Conservation (phyloP, 1,140 invertebrate genomes). For the Calephelis nemesis region DNA sequence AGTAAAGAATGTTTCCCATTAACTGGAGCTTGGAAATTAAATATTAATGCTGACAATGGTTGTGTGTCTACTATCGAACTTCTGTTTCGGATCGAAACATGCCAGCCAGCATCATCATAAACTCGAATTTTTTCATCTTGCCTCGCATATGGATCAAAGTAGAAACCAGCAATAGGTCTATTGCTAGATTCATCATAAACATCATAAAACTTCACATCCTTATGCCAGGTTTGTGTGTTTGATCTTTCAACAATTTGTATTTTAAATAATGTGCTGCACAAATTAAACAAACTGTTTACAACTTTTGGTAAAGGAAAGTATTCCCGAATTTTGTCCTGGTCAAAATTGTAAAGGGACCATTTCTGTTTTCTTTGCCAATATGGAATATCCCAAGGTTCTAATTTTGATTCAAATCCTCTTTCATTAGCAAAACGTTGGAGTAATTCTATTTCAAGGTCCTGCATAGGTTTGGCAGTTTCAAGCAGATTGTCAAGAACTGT, state of each 20-base stretch:
- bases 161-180: slow-evolving; percentile 88
- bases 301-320: slow-evolving; percentile 93
- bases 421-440: slow-evolving; percentile 88
- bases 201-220: slow-evolving; percentile 91
- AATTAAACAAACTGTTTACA: slow-evolving; percentile 85
- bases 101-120: slow-evolving; percentile 83
- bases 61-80: slow-evolving; percentile 81
- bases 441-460: slow-evolving; percentile 86
- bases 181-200: slow-evolving; percentile 86
- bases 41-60: slow-evolving; percentile 89
- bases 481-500: slow-evolving; percentile 85
- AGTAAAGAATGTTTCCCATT: slow-evolving; percentile 85
- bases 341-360: slow-evolving; percentile 82
- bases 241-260: slow-evolving; percentile 88
- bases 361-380: slow-evolving; percentile 91
- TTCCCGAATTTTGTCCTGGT: slow-evolving; percentile 86
- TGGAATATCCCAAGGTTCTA: slow-evolving; percentile 92
- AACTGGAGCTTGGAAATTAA: slow-evolving; percentile 86
- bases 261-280: slow-evolving; percentile 89
- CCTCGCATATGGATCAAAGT: slow-evolving; percentile 89
- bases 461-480: slow-evolving; percentile 84
- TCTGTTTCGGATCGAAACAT: slow-evolving; percentile 84
- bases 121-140: slow-evolving; percentile 81
- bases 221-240: slow-evolving; percentile 88
- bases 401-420: slow-evolving; percentile 84